Percentiles rank a stretch among this genome's conserved stretches.
Evolutionary conservation across 1,140 invertebrate species (phyloP).

Genomic region (Delia radicum): DNA sequence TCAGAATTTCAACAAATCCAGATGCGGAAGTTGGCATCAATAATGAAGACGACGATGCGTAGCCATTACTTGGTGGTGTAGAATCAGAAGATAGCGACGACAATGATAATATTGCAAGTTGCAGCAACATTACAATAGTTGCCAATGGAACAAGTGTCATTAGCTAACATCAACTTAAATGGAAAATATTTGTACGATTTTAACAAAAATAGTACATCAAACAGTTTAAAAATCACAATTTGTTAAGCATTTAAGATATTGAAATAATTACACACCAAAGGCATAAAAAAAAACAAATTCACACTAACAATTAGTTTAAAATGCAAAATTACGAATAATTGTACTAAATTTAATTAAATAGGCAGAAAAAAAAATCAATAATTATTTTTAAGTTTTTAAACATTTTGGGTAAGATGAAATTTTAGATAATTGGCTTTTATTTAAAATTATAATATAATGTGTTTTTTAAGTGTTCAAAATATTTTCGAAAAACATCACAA

Average conservation of each 20-base stretch:
- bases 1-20: constrained; percentile 41
- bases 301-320: not conserved
- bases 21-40: constrained; percentile 42
- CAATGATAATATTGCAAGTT: constrained; percentile 23
- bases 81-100: constrained; percentile 49
- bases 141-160: constrained; percentile 43
- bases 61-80: constrained; percentile 53
- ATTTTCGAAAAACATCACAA: too few species aligned
- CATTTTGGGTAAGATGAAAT: not conserved
- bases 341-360: not conserved
- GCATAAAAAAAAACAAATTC: not conserved
- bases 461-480: too few species aligned
- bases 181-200: not conserved
- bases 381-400: not conserved
- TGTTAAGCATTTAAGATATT: not conserved
- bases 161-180: constrained; percentile 43
- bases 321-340: not conserved
- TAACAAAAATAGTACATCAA: not conserved
- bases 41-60: constrained; percentile 50
- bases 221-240: not conserved
- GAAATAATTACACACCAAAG: constrained; percentile 1
- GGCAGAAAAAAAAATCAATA: not conserved
- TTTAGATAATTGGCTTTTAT: too few species aligned
- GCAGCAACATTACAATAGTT: constrained; percentile 30
- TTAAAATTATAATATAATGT: too few species aligned